phyloP scores from a whole-genome alignment of 2,113 vertebrate genomes.

The Jaculus jaculus region DNA sequence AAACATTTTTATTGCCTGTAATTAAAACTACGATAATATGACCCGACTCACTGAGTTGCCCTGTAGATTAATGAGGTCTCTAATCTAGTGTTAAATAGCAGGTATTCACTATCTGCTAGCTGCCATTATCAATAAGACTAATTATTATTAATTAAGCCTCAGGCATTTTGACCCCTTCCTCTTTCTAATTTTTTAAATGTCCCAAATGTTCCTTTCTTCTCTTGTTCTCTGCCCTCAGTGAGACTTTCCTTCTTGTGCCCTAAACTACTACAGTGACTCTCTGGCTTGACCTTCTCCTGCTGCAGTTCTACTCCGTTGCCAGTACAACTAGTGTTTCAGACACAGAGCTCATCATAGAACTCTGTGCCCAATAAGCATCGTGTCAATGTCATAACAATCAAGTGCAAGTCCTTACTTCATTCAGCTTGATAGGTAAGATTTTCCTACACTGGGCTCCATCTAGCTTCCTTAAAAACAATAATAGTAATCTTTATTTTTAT shows the following conservation, averaged over 20 bases:
- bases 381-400: neutral
- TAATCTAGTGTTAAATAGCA: slow-evolving; percentile 34
- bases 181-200: slow-evolving; percentile 45
- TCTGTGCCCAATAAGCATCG: neutral
- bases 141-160: slow-evolving; percentile 56
- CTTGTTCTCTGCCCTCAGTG: neutral
- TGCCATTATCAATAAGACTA: slow-evolving; percentile 48
- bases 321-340: neutral
- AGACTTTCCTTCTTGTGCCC: neutral
- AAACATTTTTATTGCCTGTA: slow-evolving; percentile 27
- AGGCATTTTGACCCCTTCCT: neutral
- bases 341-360: neutral
- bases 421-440: neutral
- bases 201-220: neutral
- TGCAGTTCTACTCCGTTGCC: neutral
- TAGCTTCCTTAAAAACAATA: neutral
- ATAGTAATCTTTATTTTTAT: no score
- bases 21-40: slow-evolving; percentile 35
- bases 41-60: slow-evolving; percentile 24
- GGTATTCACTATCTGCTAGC: slow-evolving; percentile 2
- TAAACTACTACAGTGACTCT: neutral
- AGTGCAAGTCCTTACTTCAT: neutral
- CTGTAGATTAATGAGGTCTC: slow-evolving; percentile 55
- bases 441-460: neutral
- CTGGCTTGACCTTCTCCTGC: neutral